These are phyloP conservation scores for Chalcis sispes DNA, from an alignment of 2,888 invertebrate genomes.

Conservation along the genomic window DNA sequence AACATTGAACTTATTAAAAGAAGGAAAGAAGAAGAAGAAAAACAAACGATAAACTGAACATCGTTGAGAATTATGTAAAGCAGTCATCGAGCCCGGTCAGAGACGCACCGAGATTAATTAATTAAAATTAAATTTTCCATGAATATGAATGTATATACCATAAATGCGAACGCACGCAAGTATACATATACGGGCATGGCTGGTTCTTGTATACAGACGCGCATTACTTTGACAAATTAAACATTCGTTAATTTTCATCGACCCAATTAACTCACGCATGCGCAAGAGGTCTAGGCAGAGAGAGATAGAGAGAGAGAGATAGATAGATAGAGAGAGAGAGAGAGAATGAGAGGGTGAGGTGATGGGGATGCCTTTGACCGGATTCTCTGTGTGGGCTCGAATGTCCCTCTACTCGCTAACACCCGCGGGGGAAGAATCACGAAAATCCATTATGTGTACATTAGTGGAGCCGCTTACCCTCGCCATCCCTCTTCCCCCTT, in stretches of 20 bases:
- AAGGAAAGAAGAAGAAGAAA: not conserved
- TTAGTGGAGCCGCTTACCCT: too few relatives aligned
- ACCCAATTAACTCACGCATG: constrained; percentile 62
- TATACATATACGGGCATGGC: not conserved
- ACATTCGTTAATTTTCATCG: constrained; percentile 65
- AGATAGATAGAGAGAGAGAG: too few relatives aligned
- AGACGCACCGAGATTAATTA: constrained; percentile 59
- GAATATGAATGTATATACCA: too few relatives aligned
- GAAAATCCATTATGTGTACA: constrained; percentile 61
- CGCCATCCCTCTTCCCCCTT: too few relatives aligned
- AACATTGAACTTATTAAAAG: not conserved
- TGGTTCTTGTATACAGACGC: not conserved
- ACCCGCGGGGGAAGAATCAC: constrained; percentile 56
- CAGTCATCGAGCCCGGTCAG: not conserved
- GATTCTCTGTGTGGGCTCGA: constrained; percentile 11
- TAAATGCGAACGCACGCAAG: not conserved
- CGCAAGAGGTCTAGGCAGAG: too few relatives aligned
- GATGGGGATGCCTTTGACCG: constrained; percentile 21
- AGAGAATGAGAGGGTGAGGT: too few relatives aligned
- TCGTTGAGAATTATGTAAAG: not conserved
- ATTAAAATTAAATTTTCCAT: constrained; percentile 68
- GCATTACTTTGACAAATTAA: constrained; percentile 66
- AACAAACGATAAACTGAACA: too few relatives aligned
- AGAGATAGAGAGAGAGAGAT: too few relatives aligned
- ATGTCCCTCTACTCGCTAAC: not conserved